A percentile compares a stretch with the other conserved stretches of the same genome.
Evolutionary conservation across 1,140 invertebrate species (phyloP).

Genomic region (Apocrypta bakeri): DNA sequence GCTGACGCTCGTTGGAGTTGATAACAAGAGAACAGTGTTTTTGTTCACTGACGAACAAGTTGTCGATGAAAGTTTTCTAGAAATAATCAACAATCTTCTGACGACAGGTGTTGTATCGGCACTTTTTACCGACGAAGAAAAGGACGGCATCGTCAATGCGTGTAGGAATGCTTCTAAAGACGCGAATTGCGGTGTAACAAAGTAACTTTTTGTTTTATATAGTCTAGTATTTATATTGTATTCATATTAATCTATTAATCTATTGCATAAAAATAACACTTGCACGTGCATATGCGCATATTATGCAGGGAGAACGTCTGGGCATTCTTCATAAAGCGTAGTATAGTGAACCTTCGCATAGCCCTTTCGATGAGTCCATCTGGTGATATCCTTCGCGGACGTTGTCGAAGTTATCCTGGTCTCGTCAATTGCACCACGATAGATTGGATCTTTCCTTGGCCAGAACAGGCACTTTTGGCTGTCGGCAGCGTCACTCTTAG

Average conservation of each 20-base stretch:
- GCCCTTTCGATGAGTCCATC: slow-evolving; percentile 92
- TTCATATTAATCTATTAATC: too few relatives aligned
- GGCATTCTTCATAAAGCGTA: slow-evolving; percentile 87
- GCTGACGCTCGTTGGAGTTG: slow-evolving; percentile 83
- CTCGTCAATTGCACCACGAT: slow-evolving; percentile 94
- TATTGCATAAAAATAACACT: too few relatives aligned
- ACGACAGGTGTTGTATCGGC: slow-evolving; percentile 90
- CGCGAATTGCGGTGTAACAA: slow-evolving; percentile 81
- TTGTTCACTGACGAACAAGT: slow-evolving; percentile 89
- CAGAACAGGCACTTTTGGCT: slow-evolving; percentile 88
- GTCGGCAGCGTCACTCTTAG: slow-evolving; percentile 88
- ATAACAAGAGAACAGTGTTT: slow-evolving; percentile 87
- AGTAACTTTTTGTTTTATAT: slow-evolving; percentile 74
- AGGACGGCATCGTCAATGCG: slow-evolving; percentile 82
- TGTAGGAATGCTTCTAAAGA: slow-evolving; percentile 81
- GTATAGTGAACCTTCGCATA: slow-evolving; percentile 89
- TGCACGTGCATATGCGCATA: too few relatives aligned
- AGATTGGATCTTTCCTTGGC: slow-evolving; percentile 96
- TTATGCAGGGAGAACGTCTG: slow-evolving; percentile 87
- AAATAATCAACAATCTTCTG: slow-evolving; percentile 92
- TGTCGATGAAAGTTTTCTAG: slow-evolving; percentile 87
- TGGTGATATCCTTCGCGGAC: slow-evolving; percentile 85
- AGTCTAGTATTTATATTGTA: too few relatives aligned
- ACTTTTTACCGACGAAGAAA: slow-evolving; percentile 90
- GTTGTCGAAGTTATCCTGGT: slow-evolving; percentile 92